Percentiles rank a stretch among this genome's conserved stretches.
Evolutionary conservation across 2,797 vertebrate species (phyloP).

Genomic region (Acanthiza pusilla): DNA sequence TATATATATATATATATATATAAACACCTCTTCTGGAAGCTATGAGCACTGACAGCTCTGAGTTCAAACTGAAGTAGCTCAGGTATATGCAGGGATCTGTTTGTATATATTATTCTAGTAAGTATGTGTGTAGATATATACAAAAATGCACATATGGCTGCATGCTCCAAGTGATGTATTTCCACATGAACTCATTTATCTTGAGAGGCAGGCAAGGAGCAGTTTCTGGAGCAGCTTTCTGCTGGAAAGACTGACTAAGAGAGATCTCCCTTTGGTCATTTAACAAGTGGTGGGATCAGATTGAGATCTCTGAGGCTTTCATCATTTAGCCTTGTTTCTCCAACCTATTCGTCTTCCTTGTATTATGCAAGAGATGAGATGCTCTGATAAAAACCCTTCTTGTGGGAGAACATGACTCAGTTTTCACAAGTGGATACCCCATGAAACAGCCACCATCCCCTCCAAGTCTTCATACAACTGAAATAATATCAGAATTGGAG

Average conservation of each 20-base stretch:
- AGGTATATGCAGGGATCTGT: neutral
- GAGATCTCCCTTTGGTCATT: neutral
- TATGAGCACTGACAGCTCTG: neutral
- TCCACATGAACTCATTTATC: neutral
- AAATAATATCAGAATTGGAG: neutral
- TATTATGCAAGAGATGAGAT: neutral
- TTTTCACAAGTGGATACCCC: slow-evolving; percentile 9
- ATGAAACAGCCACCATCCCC: neutral
- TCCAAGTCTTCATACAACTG: neutral
- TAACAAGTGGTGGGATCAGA: neutral
- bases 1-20: neutral
- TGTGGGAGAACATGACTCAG: neutral
- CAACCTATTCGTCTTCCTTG: neutral
- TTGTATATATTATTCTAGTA: neutral
- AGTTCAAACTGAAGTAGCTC: neutral
- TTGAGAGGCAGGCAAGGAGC: neutral
- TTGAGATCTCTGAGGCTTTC: slow-evolving; percentile 1
- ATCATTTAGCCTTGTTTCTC: neutral
- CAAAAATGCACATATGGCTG: neutral
- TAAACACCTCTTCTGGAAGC: neutral
- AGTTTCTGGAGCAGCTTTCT: neutral
- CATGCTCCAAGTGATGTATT: neutral
- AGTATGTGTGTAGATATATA: neutral
- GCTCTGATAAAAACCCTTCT: neutral
- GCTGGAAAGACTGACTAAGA: neutral